Conservation (phyloP, 2,113 vertebrate genomes). For the Vimba vimba region DNA sequence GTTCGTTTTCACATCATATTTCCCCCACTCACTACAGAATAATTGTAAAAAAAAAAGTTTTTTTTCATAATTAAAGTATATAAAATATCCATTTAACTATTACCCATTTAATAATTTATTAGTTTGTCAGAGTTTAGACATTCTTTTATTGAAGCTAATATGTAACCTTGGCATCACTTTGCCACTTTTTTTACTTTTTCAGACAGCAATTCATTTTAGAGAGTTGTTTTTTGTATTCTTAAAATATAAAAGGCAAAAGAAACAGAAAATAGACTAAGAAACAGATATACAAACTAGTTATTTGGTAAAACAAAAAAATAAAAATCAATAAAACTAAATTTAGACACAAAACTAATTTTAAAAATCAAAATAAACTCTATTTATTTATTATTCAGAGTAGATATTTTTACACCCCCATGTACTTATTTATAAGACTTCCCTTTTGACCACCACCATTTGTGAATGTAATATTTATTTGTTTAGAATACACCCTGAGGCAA, state of each 20-base stretch:
- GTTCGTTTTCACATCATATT: background rate
- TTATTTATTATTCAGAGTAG: background rate
- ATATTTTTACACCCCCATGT: background rate
- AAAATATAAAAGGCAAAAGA: too few species aligned
- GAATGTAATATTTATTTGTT: background rate
- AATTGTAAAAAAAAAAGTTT: background rate
- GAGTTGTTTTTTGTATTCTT: background rate
- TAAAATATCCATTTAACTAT: background rate
- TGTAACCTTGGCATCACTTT: background rate
- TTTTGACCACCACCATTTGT: background rate
- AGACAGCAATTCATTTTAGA: background rate
- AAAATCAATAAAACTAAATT: too few species aligned
- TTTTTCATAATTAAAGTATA: background rate
- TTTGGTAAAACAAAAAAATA: too few species aligned
- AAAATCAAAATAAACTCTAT: background rate
- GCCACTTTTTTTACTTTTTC: background rate
- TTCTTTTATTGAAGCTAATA: background rate
- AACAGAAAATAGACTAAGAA: too few species aligned
- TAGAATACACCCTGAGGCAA: too few species aligned
- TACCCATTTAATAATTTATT: too few species aligned
- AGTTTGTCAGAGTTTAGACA: background rate
- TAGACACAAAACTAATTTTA: too few species aligned
- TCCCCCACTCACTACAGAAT: background rate
- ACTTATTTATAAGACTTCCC: background rate
- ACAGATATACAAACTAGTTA: too few species aligned